Evolutionary conservation across 1,140 invertebrate species (phyloP).

Genomic region (Rhopalosiphum maidis): DNA sequence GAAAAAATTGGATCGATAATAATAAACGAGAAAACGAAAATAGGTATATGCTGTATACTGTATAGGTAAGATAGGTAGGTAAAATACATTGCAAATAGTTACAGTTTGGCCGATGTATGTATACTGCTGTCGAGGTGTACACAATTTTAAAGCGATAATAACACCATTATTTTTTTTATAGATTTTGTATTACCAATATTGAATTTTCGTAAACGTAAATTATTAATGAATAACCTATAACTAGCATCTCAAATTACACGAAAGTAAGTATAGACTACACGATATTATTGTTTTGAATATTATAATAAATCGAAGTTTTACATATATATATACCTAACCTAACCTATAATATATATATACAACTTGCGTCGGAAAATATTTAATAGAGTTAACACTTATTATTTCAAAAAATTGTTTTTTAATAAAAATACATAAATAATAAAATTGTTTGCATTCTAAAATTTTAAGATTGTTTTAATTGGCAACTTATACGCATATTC

Average conservation of each 20-base stretch:
- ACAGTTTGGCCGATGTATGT: background rate
- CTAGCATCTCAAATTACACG: background rate
- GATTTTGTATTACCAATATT: background rate
- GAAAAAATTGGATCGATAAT: background rate
- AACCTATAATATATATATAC: no score
- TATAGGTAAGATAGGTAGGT: background rate
- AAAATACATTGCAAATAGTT: background rate
- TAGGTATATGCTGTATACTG: no score
- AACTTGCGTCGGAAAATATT: background rate
- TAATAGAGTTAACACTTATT: background rate
- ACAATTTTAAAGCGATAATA: background rate
- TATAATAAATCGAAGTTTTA: no score
- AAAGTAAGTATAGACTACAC: no score
- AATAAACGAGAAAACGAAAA: background rate
- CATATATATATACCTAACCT: no score
- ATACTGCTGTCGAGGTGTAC: background rate
- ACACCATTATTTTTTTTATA: background rate
- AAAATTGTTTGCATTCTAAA: background rate
- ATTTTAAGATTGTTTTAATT: background rate
- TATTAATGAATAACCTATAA: no score
- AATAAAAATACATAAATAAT: background rate
- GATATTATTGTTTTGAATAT: no score
- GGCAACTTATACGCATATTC: background rate
- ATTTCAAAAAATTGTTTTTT: background rate
- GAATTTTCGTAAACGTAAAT: background rate